Evolutionary conservation across 2,797 vertebrate species (phyloP).

Genomic region (Enteromius thamalakanensis): DNA sequence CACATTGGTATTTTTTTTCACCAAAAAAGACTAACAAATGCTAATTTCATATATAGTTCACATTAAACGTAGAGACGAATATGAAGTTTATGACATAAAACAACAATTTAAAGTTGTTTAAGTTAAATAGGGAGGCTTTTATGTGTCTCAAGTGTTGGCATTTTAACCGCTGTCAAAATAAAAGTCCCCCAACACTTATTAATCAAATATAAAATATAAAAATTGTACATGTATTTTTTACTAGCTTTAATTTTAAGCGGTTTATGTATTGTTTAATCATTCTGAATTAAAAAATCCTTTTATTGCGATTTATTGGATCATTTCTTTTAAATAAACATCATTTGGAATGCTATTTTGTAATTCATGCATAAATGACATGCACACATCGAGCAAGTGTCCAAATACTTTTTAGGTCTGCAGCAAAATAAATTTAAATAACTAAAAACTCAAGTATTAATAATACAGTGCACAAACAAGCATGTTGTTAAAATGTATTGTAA

Average conservation of each 20-base stretch:
- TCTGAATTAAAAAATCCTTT: too few species aligned
- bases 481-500: neutral
- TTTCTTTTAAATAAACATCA: neutral
- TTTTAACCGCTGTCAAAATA: neutral
- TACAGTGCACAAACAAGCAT: neutral
- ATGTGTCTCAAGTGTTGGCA: neutral
- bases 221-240: neutral
- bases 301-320: neutral
- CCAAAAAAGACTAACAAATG: neutral
- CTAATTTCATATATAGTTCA: neutral
- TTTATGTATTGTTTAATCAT: neutral
- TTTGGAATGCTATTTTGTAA: neutral
- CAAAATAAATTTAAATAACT: neutral
- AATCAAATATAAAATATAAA: neutral
- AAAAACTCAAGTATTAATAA: slow-evolving; percentile 21
- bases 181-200: neutral
- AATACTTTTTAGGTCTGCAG: neutral
- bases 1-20: neutral
- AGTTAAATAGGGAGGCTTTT: neutral
- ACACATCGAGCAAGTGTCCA: neutral
- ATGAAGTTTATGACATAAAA: neutral
- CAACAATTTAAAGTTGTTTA: too few species aligned
- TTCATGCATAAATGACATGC: neutral
- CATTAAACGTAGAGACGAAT: neutral
- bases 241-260: neutral